phyloP scores from a whole-genome alignment of 1,140 invertebrate genomes.

The Varroa destructor region DNA sequence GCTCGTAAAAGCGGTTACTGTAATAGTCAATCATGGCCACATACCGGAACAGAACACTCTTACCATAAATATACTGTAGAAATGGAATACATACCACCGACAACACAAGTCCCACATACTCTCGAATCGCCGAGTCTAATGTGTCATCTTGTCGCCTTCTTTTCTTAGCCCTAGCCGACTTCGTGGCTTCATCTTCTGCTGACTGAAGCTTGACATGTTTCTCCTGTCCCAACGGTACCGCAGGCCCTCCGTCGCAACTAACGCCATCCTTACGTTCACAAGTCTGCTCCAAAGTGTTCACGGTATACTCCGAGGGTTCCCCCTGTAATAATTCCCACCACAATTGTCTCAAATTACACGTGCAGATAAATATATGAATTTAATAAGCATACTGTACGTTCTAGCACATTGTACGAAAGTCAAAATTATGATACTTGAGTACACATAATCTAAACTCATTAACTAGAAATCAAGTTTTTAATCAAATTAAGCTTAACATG shows the following conservation, averaged over 20 bases:
- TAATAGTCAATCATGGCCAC: no score
- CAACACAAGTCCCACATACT: conserved; percentile 4
- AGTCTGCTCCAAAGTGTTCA: conserved; percentile 10
- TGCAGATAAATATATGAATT: neutral
- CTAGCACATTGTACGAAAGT: no score
- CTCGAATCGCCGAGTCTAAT: neutral
- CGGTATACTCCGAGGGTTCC: neutral
- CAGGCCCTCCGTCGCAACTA: conserved; percentile 4
- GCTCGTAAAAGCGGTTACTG: no score
- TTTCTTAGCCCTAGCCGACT: no score
- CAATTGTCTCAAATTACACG: neutral
- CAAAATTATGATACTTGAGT: neutral
- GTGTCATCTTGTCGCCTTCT: no score
- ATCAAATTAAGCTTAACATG: neutral
- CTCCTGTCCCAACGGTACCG: neutral
- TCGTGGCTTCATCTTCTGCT: no score
- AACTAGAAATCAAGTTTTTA: neutral
- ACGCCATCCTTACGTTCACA: conserved; percentile 21
- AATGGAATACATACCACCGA: neutral
- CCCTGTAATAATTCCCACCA: neutral
- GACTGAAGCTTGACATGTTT: neutral
- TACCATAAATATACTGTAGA: no score
- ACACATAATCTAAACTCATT: neutral
- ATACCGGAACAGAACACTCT: no score
- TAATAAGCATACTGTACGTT: neutral